phyloP scores from a whole-genome alignment of 2,113 vertebrate genomes.

The Macroglossus sobrinus region DNA sequence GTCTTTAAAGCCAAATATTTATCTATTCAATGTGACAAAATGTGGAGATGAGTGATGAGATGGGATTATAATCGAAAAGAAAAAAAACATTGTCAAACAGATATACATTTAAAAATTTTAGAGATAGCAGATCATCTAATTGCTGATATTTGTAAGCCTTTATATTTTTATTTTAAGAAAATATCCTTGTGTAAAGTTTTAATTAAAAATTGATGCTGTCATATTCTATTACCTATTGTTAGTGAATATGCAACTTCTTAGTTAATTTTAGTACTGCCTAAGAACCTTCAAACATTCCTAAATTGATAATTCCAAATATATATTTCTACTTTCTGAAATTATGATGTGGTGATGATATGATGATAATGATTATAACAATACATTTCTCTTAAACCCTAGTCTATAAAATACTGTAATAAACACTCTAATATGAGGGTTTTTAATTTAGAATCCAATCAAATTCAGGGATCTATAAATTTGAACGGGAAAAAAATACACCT shows the following conservation, averaged over 20 bases:
- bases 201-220: neutral
- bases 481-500: neutral
- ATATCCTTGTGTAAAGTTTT: neutral
- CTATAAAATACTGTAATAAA: neutral
- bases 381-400: neutral
- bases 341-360: neutral
- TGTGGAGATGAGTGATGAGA: neutral
- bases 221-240: neutral
- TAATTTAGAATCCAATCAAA: neutral
- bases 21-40: neutral
- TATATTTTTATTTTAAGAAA: neutral
- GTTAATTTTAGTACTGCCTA: neutral
- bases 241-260: neutral
- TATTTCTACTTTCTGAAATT: neutral
- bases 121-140: neutral
- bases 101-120: neutral
- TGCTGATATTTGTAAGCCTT: neutral
- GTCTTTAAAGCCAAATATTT: neutral
- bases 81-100: neutral
- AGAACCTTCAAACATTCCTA: neutral
- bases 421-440: neutral
- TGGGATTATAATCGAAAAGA: neutral
- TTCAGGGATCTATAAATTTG: neutral
- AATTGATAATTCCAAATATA: neutral
- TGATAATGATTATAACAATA: neutral